Evolutionary conservation across 2,113 vertebrate species (phyloP).

Genomic region (Istiophorus platypterus): DNA sequence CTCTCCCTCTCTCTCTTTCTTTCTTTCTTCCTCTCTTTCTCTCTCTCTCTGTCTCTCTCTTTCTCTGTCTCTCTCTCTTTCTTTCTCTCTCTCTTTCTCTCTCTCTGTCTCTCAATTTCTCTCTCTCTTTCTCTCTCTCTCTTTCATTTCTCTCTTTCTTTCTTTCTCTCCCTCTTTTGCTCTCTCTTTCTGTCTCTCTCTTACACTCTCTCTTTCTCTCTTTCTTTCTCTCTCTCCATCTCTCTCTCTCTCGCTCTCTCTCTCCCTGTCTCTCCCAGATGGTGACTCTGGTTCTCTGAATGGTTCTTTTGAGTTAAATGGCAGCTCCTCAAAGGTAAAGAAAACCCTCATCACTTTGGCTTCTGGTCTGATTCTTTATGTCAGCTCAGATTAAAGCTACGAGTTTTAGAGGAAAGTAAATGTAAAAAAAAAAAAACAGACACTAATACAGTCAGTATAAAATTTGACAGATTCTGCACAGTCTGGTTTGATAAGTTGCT

Average conservation of each 20-base stretch:
- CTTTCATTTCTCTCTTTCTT: no score
- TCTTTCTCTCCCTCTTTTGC: no score
- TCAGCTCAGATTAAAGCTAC: background rate
- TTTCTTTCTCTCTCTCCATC: background rate
- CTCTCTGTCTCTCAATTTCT: conserved; percentile 7
- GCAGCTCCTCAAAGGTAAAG: conserved; percentile 75
- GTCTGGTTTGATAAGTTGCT: no score
- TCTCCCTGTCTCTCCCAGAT: conserved; percentile 77
- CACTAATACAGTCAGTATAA: no score
- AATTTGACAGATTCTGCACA: no score
- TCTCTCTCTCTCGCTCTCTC: no score
- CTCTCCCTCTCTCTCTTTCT: background rate
- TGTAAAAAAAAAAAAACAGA: no score
- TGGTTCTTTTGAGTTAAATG: conserved; percentile 81
- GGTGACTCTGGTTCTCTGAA: conserved; percentile 85
- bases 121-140: background rate
- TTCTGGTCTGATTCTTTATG: background rate
- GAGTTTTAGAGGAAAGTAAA: no score
- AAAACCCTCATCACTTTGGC: background rate
- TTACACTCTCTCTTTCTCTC: background rate
- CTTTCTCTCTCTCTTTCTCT: no score
- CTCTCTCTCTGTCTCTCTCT: conserved; percentile 22
- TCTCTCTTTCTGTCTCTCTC: no score
- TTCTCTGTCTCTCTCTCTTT: no score
- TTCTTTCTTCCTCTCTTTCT: no score